Evolutionary conservation across 1,140 invertebrate genomes (phyloP), one percentile per base, ranked within the genome.

Genomic region (Saccostrea cuccullata): DNA sequence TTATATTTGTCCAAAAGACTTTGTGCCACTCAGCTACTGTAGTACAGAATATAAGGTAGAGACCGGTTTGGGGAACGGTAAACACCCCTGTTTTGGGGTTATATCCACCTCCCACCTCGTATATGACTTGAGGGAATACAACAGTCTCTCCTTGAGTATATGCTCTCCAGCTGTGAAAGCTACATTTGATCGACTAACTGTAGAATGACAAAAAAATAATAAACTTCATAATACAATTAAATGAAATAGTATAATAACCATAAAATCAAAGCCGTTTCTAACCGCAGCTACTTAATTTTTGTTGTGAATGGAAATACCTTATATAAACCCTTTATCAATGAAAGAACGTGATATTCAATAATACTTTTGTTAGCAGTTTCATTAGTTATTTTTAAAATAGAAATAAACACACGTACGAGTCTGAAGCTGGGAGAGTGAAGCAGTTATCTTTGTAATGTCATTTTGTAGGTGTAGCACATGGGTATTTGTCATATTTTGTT

Each of bases 21-120:
- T 70, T 5, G 0, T 26, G 6, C 11, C 0, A 2, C 0, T 30
- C 0, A n/a, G 67, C 20, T 12, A 23, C 67, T n/a, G 8, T 11
- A 23, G 67, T 70, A 23, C 67, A 23, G 9, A 11, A 2, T 23
- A 70, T 70, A 26, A 70, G 20, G 23, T 70, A 70, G n/a, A 70
- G 67, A 9, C 67, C 67, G 23, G 67, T 11, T 6, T 8, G 23
- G 0, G 67, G 67, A 4, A n/a, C n/a, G 0, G 67, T 70, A n/a
- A 70, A 70, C n/a, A 70, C 23, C 4, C 67, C 67, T 23, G 67
- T 70, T n/a, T 6, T 23, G 23, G 23, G 0, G 23, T 70, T 26
- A 70, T 70, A 70, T 70, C 67, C 67, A 3, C 67, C 67, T 20
- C 67, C 67, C 67, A 70, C 67, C 67, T 70, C n/a, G 67, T 70